phyloP scores from a whole-genome alignment of 2,888 invertebrate species.

The Plebejus argus region DNA sequence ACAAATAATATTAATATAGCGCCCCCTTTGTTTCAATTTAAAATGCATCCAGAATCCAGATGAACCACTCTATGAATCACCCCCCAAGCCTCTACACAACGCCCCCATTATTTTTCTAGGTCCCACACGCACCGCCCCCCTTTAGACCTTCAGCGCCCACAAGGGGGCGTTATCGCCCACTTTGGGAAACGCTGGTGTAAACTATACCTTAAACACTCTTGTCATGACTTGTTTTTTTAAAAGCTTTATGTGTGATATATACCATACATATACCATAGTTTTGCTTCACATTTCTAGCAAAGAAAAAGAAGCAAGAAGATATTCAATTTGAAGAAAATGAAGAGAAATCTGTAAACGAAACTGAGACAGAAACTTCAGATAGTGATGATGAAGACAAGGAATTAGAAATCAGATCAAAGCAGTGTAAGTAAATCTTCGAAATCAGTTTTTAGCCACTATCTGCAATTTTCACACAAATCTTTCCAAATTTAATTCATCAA shows the following conservation, averaged over 20 bases:
- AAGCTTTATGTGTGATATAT: neutral
- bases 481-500: too few relatives aligned
- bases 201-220: neutral
- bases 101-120: too few relatives aligned
- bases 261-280: neutral
- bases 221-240: neutral
- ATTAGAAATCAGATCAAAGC: neutral
- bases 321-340: neutral
- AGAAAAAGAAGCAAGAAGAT: neutral
- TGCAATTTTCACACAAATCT: neutral
- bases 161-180: too few relatives aligned
- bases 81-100: too few relatives aligned
- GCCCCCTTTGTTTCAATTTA: too few relatives aligned
- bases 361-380: neutral
- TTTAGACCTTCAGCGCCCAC: too few relatives aligned
- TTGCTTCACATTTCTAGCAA: neutral
- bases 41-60: too few relatives aligned
- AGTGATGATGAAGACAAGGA: neutral
- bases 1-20: too few relatives aligned
- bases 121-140: too few relatives aligned
- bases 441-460: neutral
- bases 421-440: slow-evolving; percentile 4
- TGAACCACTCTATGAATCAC: too few relatives aligned
- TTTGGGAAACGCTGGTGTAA: too few relatives aligned
- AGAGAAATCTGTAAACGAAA: neutral